phyloP scores from a whole-genome alignment of 2,797 vertebrate species.

The Helicolenus hilgendorfi region DNA sequence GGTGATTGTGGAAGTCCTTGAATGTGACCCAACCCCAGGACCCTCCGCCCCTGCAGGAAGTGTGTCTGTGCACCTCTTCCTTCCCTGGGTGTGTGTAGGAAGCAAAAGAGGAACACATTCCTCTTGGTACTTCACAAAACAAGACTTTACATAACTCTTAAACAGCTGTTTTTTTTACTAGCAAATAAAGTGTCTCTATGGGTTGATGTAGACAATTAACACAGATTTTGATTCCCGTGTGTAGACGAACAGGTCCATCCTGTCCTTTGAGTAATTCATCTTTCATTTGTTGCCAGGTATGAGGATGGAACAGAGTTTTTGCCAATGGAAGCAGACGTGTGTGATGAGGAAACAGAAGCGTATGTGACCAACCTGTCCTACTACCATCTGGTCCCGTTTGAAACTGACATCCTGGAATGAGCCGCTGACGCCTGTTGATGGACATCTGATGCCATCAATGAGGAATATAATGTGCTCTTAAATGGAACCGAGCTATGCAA shows the following conservation, averaged over 20 bases:
- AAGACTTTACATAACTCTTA: background rate
- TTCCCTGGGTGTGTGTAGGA: constrained; percentile 86
- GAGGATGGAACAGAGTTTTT: constrained; percentile 93
- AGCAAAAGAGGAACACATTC: constrained; percentile 73
- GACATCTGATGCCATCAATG: background rate
- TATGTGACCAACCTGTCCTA: constrained; percentile 99
- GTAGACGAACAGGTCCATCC: background rate
- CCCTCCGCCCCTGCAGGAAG: constrained; percentile 77
- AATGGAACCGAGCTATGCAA: constrained; percentile 50
- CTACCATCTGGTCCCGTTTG: constrained; percentile 98
- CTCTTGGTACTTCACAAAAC: constrained; percentile 41
- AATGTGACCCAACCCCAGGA: constrained; percentile 31
- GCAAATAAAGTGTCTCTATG: background rate
- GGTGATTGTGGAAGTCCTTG: constrained; percentile 54
- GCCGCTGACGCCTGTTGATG: constrained; percentile 56
- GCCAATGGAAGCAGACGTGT: constrained; percentile 88
- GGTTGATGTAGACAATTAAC: background rate
- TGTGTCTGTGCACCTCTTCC: constrained; percentile 80
- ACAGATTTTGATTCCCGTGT: background rate
- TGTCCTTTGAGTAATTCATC: background rate
- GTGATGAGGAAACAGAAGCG: constrained; percentile 94
- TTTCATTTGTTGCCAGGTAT: constrained; percentile 87
- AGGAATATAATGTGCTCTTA: background rate
- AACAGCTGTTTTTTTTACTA: background rate
- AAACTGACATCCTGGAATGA: constrained; percentile 98